Conservation (phyloP, 2,113 vertebrate genomes). For the Grantiella picta region DNA sequence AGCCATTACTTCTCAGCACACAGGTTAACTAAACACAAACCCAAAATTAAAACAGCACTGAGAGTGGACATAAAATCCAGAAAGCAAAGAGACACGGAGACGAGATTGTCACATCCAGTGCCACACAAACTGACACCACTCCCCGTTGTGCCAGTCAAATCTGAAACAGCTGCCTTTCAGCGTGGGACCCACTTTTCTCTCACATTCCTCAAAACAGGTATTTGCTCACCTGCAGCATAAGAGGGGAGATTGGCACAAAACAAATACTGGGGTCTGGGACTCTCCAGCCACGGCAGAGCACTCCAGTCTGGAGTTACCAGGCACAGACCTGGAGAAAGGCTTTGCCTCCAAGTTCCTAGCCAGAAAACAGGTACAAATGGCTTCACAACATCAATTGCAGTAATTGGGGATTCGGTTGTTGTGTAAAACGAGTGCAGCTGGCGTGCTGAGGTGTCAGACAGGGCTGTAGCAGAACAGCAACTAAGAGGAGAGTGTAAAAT, state of each 20-base stretch:
- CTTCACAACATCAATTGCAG: neutral
- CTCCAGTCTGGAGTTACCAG: neutral
- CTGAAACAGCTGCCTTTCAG: neutral
- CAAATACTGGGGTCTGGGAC: neutral
- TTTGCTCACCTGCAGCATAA: neutral
- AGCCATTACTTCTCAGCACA: slow-evolving; percentile 34
- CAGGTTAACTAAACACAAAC: slow-evolving; percentile 56
- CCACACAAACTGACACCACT: neutral
- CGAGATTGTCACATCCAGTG: neutral
- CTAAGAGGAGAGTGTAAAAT: neutral
- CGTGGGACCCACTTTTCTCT: neutral
- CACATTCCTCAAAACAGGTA: neutral
- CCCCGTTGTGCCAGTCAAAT: neutral
- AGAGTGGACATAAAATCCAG: neutral
- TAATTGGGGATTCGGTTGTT: neutral
- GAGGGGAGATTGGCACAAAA: neutral
- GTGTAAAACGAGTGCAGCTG: neutral
- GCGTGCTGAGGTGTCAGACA: slow-evolving; percentile 29
- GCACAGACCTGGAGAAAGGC: neutral
- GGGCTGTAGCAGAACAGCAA: neutral
- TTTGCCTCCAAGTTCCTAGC: neutral
- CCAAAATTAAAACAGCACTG: neutral
- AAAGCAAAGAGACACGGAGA: neutral
- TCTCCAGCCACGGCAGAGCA: neutral
- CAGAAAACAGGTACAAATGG: neutral